A percentile compares a stretch with the other conserved stretches of the same genome.
These are phyloP conservation scores for Gonioctena quinquepunctata DNA, from an alignment of 1,140 invertebrate species.

Conservation along the genomic window DNA sequence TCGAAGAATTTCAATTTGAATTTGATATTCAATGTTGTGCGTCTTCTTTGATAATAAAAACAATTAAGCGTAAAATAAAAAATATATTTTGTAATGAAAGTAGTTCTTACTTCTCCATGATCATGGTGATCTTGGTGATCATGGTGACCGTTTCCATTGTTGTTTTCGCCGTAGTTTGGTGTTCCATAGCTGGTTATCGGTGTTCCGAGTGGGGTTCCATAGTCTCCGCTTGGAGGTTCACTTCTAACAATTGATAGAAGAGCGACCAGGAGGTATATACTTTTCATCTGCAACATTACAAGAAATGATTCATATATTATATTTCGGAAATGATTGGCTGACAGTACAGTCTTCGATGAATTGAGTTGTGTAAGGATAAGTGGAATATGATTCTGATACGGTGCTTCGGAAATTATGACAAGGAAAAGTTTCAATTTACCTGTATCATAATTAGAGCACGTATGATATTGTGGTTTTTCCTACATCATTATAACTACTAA, in stretches of 20 bases:
- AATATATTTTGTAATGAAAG: too few relatives aligned
- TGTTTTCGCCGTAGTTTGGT: constrained; percentile 34
- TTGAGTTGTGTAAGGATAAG: neutral
- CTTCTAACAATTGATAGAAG: constrained; percentile 12
- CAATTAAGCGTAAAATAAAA: too few relatives aligned
- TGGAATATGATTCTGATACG: neutral
- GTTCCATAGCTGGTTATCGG: constrained; percentile 36
- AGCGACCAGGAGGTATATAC: neutral
- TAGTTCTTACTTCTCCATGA: constrained; percentile 17
- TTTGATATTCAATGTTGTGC: too few relatives aligned
- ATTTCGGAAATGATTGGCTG: too few relatives aligned
- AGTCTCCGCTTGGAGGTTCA: constrained; percentile 36
- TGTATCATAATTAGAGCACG: too few relatives aligned
- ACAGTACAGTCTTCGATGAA: neutral
- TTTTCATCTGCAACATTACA: neutral
- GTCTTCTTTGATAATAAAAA: too few relatives aligned
- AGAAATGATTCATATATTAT: neutral
- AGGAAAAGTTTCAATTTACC: too few relatives aligned
- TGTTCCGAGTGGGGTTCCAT: constrained; percentile 37
- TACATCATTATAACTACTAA: too few relatives aligned
- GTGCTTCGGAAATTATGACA: neutral
- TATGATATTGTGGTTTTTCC: too few relatives aligned
- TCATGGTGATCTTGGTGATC: constrained; percentile 9
- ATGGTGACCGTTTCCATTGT: constrained; percentile 34
- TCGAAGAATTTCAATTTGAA: too few relatives aligned